Base-by-base conservation (phyloP, 1,140 invertebrate species). In the Onthophagus taurus region DNA sequence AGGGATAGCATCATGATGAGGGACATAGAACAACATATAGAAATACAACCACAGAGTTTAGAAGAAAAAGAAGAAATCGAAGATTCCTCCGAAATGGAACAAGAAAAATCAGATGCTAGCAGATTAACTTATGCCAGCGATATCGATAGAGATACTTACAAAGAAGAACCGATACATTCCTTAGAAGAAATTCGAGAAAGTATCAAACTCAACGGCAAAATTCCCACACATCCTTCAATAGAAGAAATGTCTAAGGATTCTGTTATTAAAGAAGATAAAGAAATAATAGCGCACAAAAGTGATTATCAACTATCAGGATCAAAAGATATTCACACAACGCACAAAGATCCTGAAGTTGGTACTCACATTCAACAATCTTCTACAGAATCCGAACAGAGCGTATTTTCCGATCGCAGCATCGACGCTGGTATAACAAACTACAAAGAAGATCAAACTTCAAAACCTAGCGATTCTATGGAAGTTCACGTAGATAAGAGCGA, bases 401-500 rank as follows among this genome's bases (percentile, higher is more conserved):
- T 53, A 3, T 54, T 51, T 8, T 52, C 55, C 0, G 51, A 58
- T 42, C 52, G 43, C 17, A 53, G 47, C 42, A 9, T 43, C 2
- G 44, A 46, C 17, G 17, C 42, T 14, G 47, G 21, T 3, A 31
- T 35, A 37, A 30, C 39, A 49, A 41, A 33, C 52, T 6, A 50
- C 48, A 29, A 52, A 58, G 53, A 44, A 49, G 18, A 45, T 61
- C 6, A 20, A 4, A 37, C 52, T 31, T 56, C 57, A 3, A 66
- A 65, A 52, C 61, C 61, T 9, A 58, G 57, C 24, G 66, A 69
- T 50, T 69, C 66, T 8, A 55, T 68, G 45, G 69, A 71, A 56
- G 64, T 70, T 9, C 67, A 70, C 44, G 63, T 72, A 13, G 70
- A 72, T 52, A 71, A 71, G 53, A 71, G 68, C 50, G 69, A 71